phyloP scores from a whole-genome alignment of 2,888 invertebrate genomes.

The Hetaerina titia region DNA sequence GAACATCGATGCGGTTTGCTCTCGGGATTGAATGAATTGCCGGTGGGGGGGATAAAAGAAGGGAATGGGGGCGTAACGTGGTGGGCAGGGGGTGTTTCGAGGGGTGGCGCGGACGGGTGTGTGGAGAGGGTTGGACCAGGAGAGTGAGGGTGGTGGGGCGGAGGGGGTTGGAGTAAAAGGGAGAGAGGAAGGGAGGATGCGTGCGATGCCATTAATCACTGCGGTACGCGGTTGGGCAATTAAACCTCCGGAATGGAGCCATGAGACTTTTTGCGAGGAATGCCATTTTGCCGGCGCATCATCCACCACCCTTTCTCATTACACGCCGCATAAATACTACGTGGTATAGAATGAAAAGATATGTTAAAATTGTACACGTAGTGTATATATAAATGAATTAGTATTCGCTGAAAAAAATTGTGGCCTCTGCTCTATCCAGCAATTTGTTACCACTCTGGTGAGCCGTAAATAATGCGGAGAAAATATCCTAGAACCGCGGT shows the following conservation, averaged over 20 bases:
- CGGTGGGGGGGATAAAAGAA: background rate
- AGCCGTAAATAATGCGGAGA: no score
- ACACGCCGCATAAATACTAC: background rate
- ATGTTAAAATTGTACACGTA: background rate
- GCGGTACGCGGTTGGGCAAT: conserved; percentile 14
- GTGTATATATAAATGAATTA: background rate
- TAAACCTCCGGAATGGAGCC: conserved; percentile 21
- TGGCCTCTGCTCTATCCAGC: no score
- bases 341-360: no score
- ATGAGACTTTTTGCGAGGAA: conserved; percentile 34
- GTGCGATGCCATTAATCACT: conserved; percentile 25
- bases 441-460: no score
- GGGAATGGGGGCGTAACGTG: background rate
- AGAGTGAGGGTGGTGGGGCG: background rate
- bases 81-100: background rate
- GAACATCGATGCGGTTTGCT: background rate
- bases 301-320: conserved; percentile 5
- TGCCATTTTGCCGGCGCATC: conserved; percentile 12
- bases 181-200: background rate
- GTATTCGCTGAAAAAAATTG: background rate
- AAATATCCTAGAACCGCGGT: background rate
- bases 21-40: conserved; percentile 21
- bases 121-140: background rate
- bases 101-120: no score
- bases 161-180: background rate